Percentiles rank a stretch among this genome's conserved stretches.
Evolutionary conservation across 1,140 invertebrate genomes (phyloP).

Genomic region (Orius insidiosus): DNA sequence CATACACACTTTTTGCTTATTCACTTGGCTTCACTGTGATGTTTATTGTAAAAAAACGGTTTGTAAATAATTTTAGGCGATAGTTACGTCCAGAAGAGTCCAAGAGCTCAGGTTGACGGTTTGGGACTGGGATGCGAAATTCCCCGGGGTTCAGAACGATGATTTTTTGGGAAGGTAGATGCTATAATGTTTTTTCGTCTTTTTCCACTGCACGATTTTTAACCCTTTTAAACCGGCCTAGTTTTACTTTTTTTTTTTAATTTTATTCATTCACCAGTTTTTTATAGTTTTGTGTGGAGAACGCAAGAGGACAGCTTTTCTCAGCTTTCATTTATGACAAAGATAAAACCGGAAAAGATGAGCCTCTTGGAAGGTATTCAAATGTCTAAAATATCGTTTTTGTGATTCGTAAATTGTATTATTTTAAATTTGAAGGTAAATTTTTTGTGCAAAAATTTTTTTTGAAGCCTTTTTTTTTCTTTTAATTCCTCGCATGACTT

Average conservation of each 20-base stretch:
- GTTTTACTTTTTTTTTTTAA: constrained; percentile 6
- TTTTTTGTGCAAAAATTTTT: too few relatives aligned
- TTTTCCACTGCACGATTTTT: constrained; percentile 7
- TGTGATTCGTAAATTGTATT: background rate
- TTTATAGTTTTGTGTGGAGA: constrained; percentile 30
- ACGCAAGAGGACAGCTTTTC: constrained; percentile 22
- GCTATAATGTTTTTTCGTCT: background rate
- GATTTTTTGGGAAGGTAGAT: constrained; percentile 67
- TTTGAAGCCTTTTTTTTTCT: too few relatives aligned
- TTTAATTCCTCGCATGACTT: too few relatives aligned
- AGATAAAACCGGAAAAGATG: constrained; percentile 58
- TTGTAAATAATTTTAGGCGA: constrained; percentile 15
- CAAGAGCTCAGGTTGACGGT: constrained; percentile 16
- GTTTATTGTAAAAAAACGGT: background rate
- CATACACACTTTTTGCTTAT: background rate
- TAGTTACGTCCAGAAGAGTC: constrained; percentile 17
- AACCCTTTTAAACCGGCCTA: constrained; percentile 9
- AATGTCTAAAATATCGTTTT: constrained; percentile 1
- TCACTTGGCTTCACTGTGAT: background rate
- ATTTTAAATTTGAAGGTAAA: too few relatives aligned
- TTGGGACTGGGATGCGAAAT: constrained; percentile 71
- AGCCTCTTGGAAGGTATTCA: constrained; percentile 60
- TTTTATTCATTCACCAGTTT: background rate
- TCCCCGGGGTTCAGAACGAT: constrained; percentile 60
- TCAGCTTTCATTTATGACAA: constrained; percentile 49